These are phyloP conservation scores for Eristalis arbustorum DNA, from an alignment of 2,888 invertebrate species.

Conservation along the genomic window DNA sequence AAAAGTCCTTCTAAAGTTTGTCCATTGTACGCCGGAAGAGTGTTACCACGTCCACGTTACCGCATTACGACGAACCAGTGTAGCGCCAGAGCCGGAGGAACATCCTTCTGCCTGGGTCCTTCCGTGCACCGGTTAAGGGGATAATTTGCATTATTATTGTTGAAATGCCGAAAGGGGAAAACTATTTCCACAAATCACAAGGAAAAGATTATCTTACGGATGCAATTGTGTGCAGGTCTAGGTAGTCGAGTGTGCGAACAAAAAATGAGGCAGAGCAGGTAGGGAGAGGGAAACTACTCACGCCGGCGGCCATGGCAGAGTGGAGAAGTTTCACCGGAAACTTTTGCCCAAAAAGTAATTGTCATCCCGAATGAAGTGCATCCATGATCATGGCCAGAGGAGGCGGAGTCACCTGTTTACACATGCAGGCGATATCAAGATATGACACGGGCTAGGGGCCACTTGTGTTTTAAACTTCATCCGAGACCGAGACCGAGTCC, in stretches of 20 bases:
- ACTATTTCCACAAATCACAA: conserved; percentile 69
- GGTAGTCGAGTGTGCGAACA: not conserved
- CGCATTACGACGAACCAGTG: conserved; percentile 1
- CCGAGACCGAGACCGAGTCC: not conserved
- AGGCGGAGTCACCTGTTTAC: conserved; percentile 19
- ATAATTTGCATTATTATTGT: conserved; percentile 69
- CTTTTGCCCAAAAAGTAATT: conserved; percentile 47
- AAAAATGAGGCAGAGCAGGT: not conserved
- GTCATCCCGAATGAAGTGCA: conserved; percentile 38
- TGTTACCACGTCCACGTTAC: not conserved
- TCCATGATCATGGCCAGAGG: conserved; percentile 32
- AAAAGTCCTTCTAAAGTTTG: conserved; percentile 56
- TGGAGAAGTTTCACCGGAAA: conserved; percentile 47
- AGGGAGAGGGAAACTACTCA: not conserved
- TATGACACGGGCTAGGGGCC: not conserved
- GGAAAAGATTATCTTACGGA: conserved; percentile 41
- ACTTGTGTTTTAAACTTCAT: not conserved
- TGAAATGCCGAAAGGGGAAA: conserved; percentile 67
- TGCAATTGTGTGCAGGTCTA: conserved; percentile 22
- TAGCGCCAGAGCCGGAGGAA: not conserved
- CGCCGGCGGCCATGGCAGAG: conserved; percentile 3
- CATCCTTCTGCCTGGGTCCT: not conserved
- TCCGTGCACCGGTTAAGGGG: conserved; percentile 13
- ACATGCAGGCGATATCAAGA: not conserved
- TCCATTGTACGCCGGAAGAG: conserved; percentile 41